Percentiles rank a stretch among this genome's conserved stretches.
Evolutionary conservation across 2,797 vertebrate species (phyloP).

Genomic region (Alcedo quadribrachys): DNA sequence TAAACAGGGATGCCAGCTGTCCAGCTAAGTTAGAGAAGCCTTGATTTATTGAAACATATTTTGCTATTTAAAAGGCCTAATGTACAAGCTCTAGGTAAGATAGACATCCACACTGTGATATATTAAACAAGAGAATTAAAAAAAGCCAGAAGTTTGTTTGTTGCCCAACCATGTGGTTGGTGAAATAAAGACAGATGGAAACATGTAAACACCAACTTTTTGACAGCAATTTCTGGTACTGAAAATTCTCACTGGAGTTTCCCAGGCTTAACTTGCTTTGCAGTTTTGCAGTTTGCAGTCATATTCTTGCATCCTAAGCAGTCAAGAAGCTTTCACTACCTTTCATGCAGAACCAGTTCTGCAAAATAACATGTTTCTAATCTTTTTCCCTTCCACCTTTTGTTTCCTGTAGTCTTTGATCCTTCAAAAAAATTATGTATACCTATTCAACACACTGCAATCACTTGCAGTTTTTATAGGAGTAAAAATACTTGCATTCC

Average conservation of each 20-base stretch:
- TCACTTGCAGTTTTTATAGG: background rate
- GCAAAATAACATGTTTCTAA: background rate
- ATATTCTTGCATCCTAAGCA: background rate
- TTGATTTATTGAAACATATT: constrained; percentile 65
- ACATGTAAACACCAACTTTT: background rate
- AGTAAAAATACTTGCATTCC: background rate
- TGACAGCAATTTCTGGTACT: background rate
- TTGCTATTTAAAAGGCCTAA: constrained; percentile 33
- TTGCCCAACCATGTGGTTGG: background rate
- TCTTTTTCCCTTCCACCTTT: background rate
- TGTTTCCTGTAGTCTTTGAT: background rate
- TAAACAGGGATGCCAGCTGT: constrained; percentile 67
- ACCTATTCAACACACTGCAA: background rate
- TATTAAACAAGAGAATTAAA: constrained; percentile 13
- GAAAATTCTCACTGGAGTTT: background rate
- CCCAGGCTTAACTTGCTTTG: background rate
- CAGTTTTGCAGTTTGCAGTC: background rate
- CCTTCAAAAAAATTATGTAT: background rate
- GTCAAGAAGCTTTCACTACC: background rate
- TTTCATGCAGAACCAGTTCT: background rate
- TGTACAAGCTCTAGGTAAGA: background rate
- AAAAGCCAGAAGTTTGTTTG: background rate
- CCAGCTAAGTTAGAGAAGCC: constrained; percentile 23
- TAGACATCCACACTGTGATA: background rate
- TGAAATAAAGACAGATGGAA: constrained; percentile 33